Conservation (phyloP, 2,888 invertebrate species). For the Sphinx pinastri region DNA sequence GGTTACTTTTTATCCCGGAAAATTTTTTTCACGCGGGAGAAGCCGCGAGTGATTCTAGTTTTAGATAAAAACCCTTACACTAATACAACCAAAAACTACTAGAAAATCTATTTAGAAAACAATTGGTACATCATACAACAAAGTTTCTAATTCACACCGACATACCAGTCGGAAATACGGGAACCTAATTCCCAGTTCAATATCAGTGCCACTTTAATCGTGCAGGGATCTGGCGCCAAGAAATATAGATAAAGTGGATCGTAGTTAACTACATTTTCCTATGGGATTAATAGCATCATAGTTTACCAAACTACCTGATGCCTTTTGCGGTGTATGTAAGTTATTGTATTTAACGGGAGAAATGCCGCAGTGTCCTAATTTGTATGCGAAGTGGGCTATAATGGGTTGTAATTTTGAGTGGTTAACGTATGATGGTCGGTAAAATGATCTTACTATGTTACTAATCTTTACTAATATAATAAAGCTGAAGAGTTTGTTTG, state of each 20-base stretch:
- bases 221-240: slow-evolving; percentile 48
- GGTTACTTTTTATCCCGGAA: too few species aligned
- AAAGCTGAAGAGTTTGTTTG: too few species aligned
- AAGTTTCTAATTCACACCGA: not conserved
- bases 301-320: slow-evolving; percentile 54
- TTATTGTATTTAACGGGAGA: slow-evolving; percentile 37
- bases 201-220: slow-evolving; percentile 34
- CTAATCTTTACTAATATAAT: too few species aligned
- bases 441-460: too few species aligned
- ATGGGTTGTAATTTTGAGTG: not conserved
- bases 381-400: not conserved
- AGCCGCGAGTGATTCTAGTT: too few species aligned
- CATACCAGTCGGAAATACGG: slow-evolving; percentile 2
- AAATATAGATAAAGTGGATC: slow-evolving; percentile 69
- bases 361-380: slow-evolving; percentile 4
- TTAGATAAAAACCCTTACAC: too few species aligned
- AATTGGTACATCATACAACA: not conserved
- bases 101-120: not conserved
- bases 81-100: not conserved
- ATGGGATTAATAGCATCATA: slow-evolving; percentile 67
- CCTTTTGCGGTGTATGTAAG: slow-evolving; percentile 42
- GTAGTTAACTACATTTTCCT: slow-evolving; percentile 69
- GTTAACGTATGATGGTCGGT: too few species aligned
- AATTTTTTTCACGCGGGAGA: too few species aligned
- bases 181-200: slow-evolving; percentile 37